Evolutionary conservation across 30 jellyfish, hydroid and myxozoan genomes (phyloP), one percentile per base, ranked within the genome.

Genomic region (Aurelia aurita): DNA sequence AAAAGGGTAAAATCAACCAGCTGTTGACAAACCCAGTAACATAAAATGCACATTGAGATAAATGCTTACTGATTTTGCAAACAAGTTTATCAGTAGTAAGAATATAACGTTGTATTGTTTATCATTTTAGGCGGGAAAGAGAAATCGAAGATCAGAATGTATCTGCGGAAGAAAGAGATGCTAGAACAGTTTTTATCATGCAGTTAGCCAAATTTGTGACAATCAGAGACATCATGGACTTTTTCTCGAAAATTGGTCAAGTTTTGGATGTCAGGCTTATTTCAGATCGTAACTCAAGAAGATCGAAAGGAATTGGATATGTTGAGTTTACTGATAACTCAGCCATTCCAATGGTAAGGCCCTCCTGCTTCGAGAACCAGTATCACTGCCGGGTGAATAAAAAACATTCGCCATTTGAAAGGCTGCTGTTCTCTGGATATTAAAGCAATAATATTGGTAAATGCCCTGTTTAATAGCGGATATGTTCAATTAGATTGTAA

Each of bases 231-330:
- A 96, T 96, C 22, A 97, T 91, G 93, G 98, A 96, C 43, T 96
- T 96, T 83, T 96, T 96, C 90, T 80, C 97, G 3, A 79, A 87
- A 80, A 98, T 96, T 72, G 99, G 99, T 22, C 98, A 96, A 84
- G 98, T 96, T 25, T 72, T 98, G 25, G 99, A 96, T 88, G 98
- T 96, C 20, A 78, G 99, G 39, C 85, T 96, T 53, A 96, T 96
- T 23, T 87, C 99, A 29, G 99, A 96, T 57, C 51, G 98, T 46
- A 90, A 90, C 88, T 96, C 99, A 26, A 80, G 98, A 54, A 97
- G 99, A 47, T 91, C 99, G 16, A 96, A 96, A 82, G 99, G 99
- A 58, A 96, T 96, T 58, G 98, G 98, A 12, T 96, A 96, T 87
- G 99, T 96, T 43, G 99, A 96, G 89, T 96, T 96, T 55, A 94